A percentile compares a stretch with the other conserved stretches of the same genome.
These are phyloP conservation scores for Poeciliopsis infans DNA, from an alignment of 2,797 vertebrate genomes.

Conservation along the genomic window DNA sequence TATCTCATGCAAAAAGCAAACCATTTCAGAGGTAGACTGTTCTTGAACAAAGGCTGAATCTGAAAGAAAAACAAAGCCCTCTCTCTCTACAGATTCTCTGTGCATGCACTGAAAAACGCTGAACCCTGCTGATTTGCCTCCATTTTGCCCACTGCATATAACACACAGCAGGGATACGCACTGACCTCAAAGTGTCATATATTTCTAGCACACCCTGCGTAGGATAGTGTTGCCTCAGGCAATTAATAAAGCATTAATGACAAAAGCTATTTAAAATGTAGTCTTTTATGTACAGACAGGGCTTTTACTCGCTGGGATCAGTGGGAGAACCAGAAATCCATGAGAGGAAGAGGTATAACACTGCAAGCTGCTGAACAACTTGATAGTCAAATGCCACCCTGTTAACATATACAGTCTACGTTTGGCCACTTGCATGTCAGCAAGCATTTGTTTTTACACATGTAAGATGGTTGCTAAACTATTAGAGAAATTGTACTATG, in stretches of 20 bases:
- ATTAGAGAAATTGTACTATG: constrained; percentile 47
- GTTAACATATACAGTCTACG: constrained; percentile 80
- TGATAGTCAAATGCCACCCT: constrained; percentile 74
- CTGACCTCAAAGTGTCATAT: constrained; percentile 99
- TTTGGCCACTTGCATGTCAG: constrained; percentile 70
- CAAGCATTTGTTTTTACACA: constrained; percentile 76
- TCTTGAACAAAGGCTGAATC: constrained; percentile 69
- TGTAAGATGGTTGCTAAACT: constrained; percentile 50
- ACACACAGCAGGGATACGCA: constrained; percentile 88
- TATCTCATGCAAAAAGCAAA: constrained; percentile 46
- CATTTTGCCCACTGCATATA: constrained; percentile 88
- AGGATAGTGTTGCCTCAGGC: constrained; percentile 88
- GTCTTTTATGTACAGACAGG: constrained; percentile 89
- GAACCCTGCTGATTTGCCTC: constrained; percentile 89
- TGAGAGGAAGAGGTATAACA: constrained; percentile 82
- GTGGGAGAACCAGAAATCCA: constrained; percentile 81
- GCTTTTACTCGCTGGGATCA: constrained; percentile 86
- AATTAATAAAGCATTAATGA: constrained; percentile 99
- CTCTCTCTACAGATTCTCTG: constrained; percentile 61
- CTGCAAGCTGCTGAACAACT: constrained; percentile 57
- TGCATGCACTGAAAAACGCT: constrained; percentile 62
- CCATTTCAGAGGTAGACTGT: constrained; percentile 48
- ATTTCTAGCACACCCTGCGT: constrained; percentile 90
- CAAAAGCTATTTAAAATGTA: constrained; percentile 97
- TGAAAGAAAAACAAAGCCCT: constrained; percentile 69